Percentiles rank a stretch among this genome's conserved stretches.
Conservation (phyloP, 2,113 vertebrate genomes). For the Engystomops pustulosus region DNA sequence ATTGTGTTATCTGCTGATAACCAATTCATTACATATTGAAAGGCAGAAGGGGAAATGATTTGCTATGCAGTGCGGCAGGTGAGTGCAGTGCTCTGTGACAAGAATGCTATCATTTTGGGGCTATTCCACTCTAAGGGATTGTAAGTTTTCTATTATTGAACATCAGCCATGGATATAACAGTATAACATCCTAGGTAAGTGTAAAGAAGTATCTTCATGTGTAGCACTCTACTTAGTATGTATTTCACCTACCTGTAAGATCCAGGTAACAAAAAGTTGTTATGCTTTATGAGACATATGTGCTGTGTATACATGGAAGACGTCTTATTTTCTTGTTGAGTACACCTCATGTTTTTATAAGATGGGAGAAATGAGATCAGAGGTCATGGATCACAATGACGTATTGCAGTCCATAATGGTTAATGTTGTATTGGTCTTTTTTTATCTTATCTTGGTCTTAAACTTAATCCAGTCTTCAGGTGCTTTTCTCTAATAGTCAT, state of each 20-base stretch:
- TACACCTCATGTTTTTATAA: neutral
- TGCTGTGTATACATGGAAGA: neutral
- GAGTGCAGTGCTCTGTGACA: neutral
- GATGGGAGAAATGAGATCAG: neutral
- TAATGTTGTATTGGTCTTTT: neutral
- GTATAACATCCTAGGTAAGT: conserved; percentile 10
- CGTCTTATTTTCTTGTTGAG: neutral
- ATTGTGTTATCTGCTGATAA: conserved; percentile 58
- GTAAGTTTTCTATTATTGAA: neutral
- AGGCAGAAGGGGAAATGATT: conserved; percentile 34
- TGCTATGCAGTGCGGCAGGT: conserved; percentile 24
- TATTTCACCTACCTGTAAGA: neutral
- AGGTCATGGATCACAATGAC: neutral
- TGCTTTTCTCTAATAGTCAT: conserved; percentile 1
- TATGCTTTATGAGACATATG: neutral
- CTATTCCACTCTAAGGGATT: neutral
- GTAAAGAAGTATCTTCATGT: neutral
- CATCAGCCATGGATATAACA: neutral
- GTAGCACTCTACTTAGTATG: neutral
- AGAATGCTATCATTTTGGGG: conserved; percentile 25
- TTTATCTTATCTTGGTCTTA: conserved; percentile 41
- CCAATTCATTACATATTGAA: conserved; percentile 59
- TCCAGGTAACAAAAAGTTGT: neutral
- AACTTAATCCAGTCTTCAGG: conserved; percentile 18
- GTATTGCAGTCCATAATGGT: conserved; percentile 1